Evolutionary conservation across 2,113 vertebrate genomes (phyloP).

Genomic region (Cricetomys ansorgei): DNA sequence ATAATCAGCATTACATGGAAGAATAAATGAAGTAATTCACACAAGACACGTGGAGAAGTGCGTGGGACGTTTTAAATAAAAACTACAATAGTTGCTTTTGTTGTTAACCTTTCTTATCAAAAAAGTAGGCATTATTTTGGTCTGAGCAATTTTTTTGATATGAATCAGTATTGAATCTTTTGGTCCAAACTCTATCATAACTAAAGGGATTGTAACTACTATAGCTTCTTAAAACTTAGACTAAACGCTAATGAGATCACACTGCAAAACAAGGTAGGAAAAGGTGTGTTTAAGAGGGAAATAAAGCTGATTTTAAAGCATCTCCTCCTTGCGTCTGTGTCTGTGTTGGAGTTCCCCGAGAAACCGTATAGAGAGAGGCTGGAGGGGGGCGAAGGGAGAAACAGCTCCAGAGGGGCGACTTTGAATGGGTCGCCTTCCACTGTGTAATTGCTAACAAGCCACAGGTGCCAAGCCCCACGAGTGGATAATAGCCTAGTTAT

Average conservation of each 20-base stretch:
- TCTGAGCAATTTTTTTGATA: background rate
- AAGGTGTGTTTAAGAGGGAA: background rate
- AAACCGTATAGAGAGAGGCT: background rate
- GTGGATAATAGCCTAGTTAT: constrained; percentile 34
- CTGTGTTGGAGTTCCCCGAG: background rate
- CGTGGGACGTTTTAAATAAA: background rate
- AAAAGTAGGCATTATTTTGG: background rate
- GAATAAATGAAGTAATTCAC: background rate
- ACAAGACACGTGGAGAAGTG: background rate
- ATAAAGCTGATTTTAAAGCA: background rate
- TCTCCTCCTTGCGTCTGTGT: background rate
- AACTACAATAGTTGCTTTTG: background rate
- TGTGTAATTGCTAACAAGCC: constrained; percentile 64
- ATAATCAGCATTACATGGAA: background rate
- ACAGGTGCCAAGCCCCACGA: constrained; percentile 66
- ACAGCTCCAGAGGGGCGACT: background rate
- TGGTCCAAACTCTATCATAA: background rate
- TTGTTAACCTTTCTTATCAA: background rate
- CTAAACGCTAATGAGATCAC: constrained; percentile 20
- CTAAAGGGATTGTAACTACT: background rate
- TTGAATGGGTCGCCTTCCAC: background rate
- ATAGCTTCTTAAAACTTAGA: background rate
- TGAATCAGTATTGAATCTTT: background rate
- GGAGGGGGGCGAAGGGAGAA: background rate
- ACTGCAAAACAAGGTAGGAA: background rate